phyloP scores from a whole-genome alignment of 2,797 vertebrate genomes.

The Acrocephalus scirpaceus region DNA sequence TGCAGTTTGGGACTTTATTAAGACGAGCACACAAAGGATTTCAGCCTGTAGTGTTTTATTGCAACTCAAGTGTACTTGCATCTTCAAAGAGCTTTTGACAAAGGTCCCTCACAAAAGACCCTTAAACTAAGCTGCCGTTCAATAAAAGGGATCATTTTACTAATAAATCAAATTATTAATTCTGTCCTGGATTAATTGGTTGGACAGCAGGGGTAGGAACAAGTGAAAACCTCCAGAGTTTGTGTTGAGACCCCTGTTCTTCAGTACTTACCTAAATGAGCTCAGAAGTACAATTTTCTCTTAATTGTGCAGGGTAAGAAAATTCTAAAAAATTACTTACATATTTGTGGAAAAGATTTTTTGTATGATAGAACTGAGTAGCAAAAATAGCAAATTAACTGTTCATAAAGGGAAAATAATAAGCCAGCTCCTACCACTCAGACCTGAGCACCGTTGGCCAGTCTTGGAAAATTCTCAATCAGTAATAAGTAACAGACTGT shows the following conservation, averaged over 20 bases:
- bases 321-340: not conserved
- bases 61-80: not conserved
- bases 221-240: not conserved
- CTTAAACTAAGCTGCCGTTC: not conserved
- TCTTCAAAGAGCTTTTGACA: conserved; percentile 17
- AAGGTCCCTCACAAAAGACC: not conserved
- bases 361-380: not conserved
- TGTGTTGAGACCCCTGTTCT: not conserved
- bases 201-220: not conserved
- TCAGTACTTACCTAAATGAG: not conserved
- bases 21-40: not conserved
- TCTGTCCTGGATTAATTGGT: not conserved
- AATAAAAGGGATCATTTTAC: not conserved
- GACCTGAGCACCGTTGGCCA: not conserved
- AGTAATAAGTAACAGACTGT: not conserved
- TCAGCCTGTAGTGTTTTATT: not conserved
- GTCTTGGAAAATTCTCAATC: not conserved
- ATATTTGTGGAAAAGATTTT: not conserved
- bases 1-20: not conserved
- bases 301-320: not conserved
- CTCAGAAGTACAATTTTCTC: not conserved
- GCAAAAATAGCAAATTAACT: not conserved
- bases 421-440: not conserved
- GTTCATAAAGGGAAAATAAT: not conserved
- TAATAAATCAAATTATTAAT: not conserved